Evolutionary conservation across 2,113 vertebrate genomes (phyloP).

Genomic region (Psettodes erumei): DNA sequence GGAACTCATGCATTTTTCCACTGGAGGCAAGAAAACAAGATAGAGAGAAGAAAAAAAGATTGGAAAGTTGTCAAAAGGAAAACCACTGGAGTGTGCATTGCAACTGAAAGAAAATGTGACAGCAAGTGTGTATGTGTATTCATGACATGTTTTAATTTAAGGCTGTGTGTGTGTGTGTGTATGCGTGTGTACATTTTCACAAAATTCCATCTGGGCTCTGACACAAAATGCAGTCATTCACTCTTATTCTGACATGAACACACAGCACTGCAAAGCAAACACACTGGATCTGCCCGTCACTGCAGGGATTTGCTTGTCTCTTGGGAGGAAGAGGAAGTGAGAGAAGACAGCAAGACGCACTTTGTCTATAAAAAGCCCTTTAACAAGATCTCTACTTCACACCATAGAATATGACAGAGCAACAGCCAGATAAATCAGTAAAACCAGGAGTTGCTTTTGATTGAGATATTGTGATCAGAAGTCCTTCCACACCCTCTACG

Average conservation of each 20-base stretch:
- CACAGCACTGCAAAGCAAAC: constrained; percentile 1
- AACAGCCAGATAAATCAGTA: constrained; percentile 5
- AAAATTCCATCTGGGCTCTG: constrained; percentile 23
- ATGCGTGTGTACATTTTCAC: background rate
- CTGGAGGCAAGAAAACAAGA: constrained; percentile 74
- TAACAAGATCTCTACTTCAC: constrained; percentile 23
- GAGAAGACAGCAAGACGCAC: constrained; percentile 8
- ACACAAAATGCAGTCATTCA: constrained; percentile 10
- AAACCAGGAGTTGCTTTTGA: background rate
- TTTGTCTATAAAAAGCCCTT: constrained; percentile 19
- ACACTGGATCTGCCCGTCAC: constrained; percentile 13
- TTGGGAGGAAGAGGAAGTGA: constrained; percentile 17
- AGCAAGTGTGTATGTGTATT: constrained; percentile 8
- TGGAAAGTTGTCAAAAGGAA: constrained; percentile 29
- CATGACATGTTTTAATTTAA: constrained; percentile 1
- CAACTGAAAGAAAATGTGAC: background rate
- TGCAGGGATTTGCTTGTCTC: background rate
- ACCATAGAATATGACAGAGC: background rate
- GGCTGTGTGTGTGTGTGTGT: background rate
- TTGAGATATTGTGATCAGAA: background rate
- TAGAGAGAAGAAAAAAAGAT: background rate
- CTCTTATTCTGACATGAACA: too few relatives aligned
- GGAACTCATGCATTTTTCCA: constrained; percentile 97
- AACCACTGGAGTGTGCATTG: constrained; percentile 7
- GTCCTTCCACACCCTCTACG: background rate